These are phyloP conservation scores for Pteruthius melanotis DNA, from an alignment of 2,113 vertebrate species.

Conservation along the genomic window DNA sequence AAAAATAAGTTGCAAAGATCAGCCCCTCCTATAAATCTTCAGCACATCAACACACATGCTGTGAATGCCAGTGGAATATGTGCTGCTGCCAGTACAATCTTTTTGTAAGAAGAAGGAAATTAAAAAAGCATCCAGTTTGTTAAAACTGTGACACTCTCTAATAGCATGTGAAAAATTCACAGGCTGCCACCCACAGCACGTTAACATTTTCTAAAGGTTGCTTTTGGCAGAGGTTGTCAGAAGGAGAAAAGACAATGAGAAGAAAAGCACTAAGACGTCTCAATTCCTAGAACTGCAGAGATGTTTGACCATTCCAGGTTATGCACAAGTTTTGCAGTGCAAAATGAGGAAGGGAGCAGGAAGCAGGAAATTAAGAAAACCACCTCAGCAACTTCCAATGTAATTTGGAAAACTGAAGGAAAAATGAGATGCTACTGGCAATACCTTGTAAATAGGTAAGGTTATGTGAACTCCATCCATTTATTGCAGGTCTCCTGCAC, in stretches of 20 bases:
- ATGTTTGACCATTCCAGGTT: neutral
- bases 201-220: slow-evolving; percentile 15
- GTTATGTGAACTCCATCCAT: neutral
- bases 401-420: neutral
- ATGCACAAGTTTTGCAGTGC: neutral
- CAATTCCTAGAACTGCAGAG: neutral
- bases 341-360: neutral
- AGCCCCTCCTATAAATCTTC: neutral
- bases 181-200: neutral
- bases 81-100: neutral
- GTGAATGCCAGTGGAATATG: neutral
- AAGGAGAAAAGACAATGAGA: neutral
- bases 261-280: neutral
- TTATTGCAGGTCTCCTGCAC: neutral
- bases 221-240: neutral
- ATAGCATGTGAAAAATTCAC: neutral
- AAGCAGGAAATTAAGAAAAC: neutral
- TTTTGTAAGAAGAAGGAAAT: neutral
- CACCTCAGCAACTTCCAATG: neutral
- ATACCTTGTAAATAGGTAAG: neutral
- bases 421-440: neutral
- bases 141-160: neutral
- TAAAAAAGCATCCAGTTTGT: neutral
- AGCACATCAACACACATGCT: neutral
- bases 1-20: neutral